phyloP scores from a whole-genome alignment of 2,113 vertebrate genomes.

The Jaculus jaculus region DNA sequence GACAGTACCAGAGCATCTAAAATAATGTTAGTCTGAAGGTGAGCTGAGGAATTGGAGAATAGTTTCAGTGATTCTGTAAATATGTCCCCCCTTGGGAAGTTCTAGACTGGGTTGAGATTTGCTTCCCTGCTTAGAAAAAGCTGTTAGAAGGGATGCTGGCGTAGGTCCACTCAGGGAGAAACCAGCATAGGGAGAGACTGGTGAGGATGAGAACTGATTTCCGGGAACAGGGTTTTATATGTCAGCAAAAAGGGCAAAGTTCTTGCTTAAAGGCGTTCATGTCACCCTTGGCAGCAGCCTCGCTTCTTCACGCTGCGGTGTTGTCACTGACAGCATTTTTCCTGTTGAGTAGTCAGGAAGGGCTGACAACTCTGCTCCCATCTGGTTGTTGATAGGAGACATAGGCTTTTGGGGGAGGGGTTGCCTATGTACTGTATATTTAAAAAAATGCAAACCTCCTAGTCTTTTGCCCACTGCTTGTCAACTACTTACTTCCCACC shows the following conservation, averaged over 20 bases:
- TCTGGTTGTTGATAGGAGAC: not conserved
- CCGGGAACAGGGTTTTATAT: conserved; percentile 36
- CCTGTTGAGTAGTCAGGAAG: not conserved
- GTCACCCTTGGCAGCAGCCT: conserved; percentile 35
- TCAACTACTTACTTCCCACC: not conserved
- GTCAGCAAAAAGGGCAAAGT: conserved; percentile 37
- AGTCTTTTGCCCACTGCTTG: not conserved
- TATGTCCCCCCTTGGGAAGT: not conserved
- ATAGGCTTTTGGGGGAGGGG: not conserved
- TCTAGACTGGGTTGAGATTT: not conserved
- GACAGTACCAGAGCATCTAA: not conserved
- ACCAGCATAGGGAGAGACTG: not conserved
- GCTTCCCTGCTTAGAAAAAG: not conserved
- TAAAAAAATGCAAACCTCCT: conserved; percentile 45
- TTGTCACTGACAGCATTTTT: conserved; percentile 16
- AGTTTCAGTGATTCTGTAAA: not conserved
- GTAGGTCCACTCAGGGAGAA: not conserved
- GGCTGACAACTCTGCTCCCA: conserved; percentile 9
- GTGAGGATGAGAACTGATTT: not conserved
- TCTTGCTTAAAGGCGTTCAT: conserved; percentile 54
- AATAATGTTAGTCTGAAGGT: not conserved
- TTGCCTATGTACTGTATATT: not conserved
- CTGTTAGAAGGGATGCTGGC: not conserved
- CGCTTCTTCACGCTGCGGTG: conserved; percentile 19
- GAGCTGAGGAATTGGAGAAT: not conserved